Base-by-base conservation (phyloP, 1,140 invertebrate genomes). In the Drosophila serrata region DNA sequence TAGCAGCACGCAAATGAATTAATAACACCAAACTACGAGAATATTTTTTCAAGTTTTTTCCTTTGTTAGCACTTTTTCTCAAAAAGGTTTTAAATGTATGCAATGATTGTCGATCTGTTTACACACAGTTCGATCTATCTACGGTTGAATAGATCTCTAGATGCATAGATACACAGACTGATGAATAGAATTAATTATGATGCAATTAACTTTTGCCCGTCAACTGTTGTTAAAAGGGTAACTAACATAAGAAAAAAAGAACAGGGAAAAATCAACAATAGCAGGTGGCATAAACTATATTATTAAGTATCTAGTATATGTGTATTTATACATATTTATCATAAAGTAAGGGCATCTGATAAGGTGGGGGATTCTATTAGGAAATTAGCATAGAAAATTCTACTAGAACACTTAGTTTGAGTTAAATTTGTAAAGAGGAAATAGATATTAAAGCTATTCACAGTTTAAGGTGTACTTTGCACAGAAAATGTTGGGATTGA, bases 1-100 rank as follows among this genome's bases (percentile, higher is more conserved):
- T 88, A 88, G 58, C 85, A 59, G n/a, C 31, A 55, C 59, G 72
- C 85, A 90, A 88, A 88, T 88, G 74, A 85, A 88, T 88, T 90
- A 88, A 88, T 90, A 75, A 85, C 85, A 88, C 85, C 55, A 85
- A 90, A 81, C 85, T 90, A 90, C 77, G 76, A 90, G 77, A 82
- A 82, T 73, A 82, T 69, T 53, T 24, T n/a, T 57, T 61, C 57
- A 62, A 80, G 73, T 62, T 80, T 69, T 65, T 80, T 77, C 67
- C 46, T 57, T 75, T 85, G 69, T 81, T 65, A 82, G 75, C 69
- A 78, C 70, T 31, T 31, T n/a, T 55, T 59, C 49, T 27, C 19
- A 65, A 35, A 12, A 27, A 19, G 27, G 13, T n/a, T n/a, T 37
- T 5, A 17, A 39, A 22, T 45, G 8, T 70, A 58, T 57, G 65